Evolutionary conservation across 2,113 vertebrate genomes (phyloP).

Genomic region (Nannobrachium achirus): DNA sequence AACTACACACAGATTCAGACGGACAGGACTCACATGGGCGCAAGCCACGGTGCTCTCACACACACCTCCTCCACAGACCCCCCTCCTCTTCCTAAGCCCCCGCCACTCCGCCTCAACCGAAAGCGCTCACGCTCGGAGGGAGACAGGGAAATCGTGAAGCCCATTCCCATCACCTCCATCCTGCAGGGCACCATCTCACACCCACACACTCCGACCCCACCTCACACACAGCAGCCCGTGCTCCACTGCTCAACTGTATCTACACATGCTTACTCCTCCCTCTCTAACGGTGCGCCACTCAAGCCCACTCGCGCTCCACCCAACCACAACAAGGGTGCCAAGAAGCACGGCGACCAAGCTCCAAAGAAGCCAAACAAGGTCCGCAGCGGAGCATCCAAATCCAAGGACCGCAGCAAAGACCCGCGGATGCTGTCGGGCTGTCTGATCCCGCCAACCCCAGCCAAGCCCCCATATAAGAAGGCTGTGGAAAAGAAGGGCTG

Average conservation of each 20-base stretch:
- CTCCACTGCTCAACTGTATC: conserved; percentile 86
- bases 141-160: conserved; percentile 94
- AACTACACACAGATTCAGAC: conserved; percentile 73
- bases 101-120: conserved; percentile 88
- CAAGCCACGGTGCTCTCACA: conserved; percentile 75
- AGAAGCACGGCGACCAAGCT: conserved; percentile 89
- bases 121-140: conserved; percentile 96
- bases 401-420: conserved; percentile 91
- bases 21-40: conserved; percentile 74
- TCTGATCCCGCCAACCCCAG: conserved; percentile 86
- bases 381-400: conserved; percentile 89
- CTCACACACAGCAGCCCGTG: conserved; percentile 83
- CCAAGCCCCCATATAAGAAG: conserved; percentile 95
- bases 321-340: conserved; percentile 88
- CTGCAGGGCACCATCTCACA: conserved; percentile 87
- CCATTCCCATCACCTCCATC: conserved; percentile 92
- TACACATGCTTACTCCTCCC: conserved; percentile 66
- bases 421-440: conserved; percentile 89
- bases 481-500: conserved; percentile 97
- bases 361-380: conserved; percentile 95
- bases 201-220: conserved; percentile 81
- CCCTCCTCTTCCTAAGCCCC: conserved; percentile 82
- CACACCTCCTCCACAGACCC: conserved; percentile 80
- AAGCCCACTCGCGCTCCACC: conserved; percentile 89
- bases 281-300: conserved; percentile 84